These are phyloP conservation scores for Reinhardtius hippoglossoides DNA, from an alignment of 2,113 vertebrate species.

Conservation along the genomic window DNA sequence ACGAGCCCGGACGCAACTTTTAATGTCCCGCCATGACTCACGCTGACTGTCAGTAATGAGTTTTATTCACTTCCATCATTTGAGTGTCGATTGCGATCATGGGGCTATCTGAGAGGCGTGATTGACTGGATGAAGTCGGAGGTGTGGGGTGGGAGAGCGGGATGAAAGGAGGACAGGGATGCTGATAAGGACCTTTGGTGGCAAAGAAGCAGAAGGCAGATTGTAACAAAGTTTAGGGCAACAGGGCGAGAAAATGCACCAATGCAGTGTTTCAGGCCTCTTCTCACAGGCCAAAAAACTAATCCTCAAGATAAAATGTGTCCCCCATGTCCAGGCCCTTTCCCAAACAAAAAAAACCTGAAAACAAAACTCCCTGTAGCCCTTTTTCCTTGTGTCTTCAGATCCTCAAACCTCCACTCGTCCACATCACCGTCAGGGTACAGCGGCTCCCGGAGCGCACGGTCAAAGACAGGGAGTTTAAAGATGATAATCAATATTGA, in stretches of 20 bases:
- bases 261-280: too few relatives aligned
- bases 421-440: background rate
- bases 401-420: background rate
- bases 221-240: too few relatives aligned
- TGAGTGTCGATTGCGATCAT: conserved; percentile 99
- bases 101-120: conserved; percentile 93
- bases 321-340: too few relatives aligned
- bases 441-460: conserved; percentile 12
- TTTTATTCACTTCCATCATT: conserved; percentile 99
- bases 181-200: background rate
- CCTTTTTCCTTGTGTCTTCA: background rate
- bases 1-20: conserved; percentile 89
- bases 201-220: too few relatives aligned
- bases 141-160: conserved; percentile 34
- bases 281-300: background rate
- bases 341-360: too few relatives aligned
- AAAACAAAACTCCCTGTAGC: too few relatives aligned
- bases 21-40: conserved; percentile 97
- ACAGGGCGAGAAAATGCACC: too few relatives aligned
- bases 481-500: conserved; percentile 81
- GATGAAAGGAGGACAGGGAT: conserved; percentile 17
- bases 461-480: conserved; percentile 67
- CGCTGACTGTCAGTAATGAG: conserved; percentile 89
- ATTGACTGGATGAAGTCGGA: conserved; percentile 83
- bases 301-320: background rate